phyloP scores from a whole-genome alignment of 92 coral and sea anemone species.

The Phenganax stokvisi region DNA sequence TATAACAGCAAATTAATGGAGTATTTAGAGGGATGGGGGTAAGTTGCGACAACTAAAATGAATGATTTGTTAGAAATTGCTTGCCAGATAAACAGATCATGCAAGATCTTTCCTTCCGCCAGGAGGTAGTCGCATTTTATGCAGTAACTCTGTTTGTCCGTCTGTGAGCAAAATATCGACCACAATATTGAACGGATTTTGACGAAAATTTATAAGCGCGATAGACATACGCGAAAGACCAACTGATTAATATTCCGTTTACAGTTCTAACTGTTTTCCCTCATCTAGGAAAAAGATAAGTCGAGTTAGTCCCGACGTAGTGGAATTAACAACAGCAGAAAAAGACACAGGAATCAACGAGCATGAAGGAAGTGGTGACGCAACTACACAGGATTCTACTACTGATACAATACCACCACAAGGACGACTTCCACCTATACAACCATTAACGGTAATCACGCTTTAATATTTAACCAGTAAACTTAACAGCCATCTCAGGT shows the following conservation, averaged over 20 bases:
- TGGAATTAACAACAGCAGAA: constrained; percentile 60
- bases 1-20: constrained; percentile 77
- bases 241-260: too few species aligned
- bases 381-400: constrained; percentile 26
- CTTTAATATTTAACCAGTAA: background rate
- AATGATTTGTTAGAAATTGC: too few species aligned
- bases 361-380: constrained; percentile 42
- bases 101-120: too few species aligned
- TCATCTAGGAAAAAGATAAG: constrained; percentile 68
- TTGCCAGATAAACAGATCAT: too few species aligned
- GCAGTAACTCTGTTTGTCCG: too few species aligned
- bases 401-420: constrained; percentile 71
- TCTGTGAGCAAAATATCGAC: too few species aligned
- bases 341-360: constrained; percentile 61
- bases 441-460: constrained; percentile 41
- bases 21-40: constrained; percentile 70
- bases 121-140: too few species aligned
- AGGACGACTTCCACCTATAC: constrained; percentile 77
- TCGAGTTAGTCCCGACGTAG: constrained; percentile 79
- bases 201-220: too few species aligned
- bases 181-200: too few species aligned
- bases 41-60: constrained; percentile 23
- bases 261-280: background rate
- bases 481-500: too few species aligned
- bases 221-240: too few species aligned